phyloP scores from a whole-genome alignment of 2,113 vertebrate genomes.

The Pandion haliaetus region DNA sequence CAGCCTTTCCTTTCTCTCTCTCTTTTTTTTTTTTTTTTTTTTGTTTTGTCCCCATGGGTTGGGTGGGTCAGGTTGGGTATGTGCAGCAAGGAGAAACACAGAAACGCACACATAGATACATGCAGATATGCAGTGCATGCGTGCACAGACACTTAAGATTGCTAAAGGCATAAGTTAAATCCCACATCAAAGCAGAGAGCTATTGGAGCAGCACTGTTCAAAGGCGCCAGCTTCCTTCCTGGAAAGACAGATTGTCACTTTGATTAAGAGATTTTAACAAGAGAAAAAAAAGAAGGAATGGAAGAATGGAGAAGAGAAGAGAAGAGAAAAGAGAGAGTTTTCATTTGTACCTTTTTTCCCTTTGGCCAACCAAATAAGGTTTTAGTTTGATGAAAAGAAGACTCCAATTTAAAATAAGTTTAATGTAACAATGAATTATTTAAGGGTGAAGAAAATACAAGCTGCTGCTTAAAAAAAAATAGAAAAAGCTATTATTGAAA shows the following conservation, averaged over 20 bases:
- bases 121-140: background rate
- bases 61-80: background rate
- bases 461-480: constrained; percentile 16
- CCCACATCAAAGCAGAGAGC: constrained; percentile 69
- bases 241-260: constrained; percentile 70
- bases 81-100: background rate
- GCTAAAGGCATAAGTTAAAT: constrained; percentile 64
- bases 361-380: constrained; percentile 38
- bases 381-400: constrained; percentile 19
- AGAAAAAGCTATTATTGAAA: constrained; percentile 59
- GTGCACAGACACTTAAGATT: background rate
- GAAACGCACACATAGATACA: background rate
- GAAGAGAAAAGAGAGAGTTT: background rate
- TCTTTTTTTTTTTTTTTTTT: background rate
- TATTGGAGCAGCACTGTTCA: constrained; percentile 41
- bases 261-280: constrained; percentile 65
- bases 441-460: constrained; percentile 36
- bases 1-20: background rate
- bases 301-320: background rate
- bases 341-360: constrained; percentile 8
- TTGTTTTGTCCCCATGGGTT: background rate
- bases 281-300: background rate
- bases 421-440: constrained; percentile 62
- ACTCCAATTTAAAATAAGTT: constrained; percentile 39
- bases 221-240: constrained; percentile 42